Conservation (phyloP, 2,888 invertebrate genomes). For the Ophraella communa region DNA sequence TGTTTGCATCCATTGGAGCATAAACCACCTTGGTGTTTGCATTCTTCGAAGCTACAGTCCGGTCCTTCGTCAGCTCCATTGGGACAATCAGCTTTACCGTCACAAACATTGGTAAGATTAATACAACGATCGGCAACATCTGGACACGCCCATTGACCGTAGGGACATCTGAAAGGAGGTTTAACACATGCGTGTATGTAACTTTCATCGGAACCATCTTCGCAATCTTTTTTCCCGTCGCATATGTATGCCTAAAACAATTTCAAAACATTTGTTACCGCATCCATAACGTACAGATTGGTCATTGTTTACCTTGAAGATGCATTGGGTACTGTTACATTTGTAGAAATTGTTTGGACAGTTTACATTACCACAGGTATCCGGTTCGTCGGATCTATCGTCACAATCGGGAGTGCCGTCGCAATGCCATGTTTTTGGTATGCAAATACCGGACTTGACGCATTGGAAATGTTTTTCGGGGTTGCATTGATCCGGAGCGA, state of each 20-base stretch:
- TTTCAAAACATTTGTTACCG: neutral
- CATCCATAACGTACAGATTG: neutral
- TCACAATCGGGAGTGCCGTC: constrained; percentile 92
- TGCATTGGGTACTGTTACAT: constrained; percentile 84
- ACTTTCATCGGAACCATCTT: constrained; percentile 89
- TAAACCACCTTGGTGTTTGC: constrained; percentile 74
- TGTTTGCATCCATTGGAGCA: constrained; percentile 87
- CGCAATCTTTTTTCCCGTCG: constrained; percentile 93
- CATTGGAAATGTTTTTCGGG: constrained; percentile 91
- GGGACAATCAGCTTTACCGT: constrained; percentile 87
- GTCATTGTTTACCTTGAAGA: constrained; percentile 69
- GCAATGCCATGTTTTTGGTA: constrained; percentile 92
- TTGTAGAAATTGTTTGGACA: constrained; percentile 83
- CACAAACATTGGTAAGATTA: constrained; percentile 87
- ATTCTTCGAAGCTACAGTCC: constrained; percentile 84
- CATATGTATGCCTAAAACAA: constrained; percentile 78
- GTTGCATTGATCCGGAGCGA: constrained; percentile 88
- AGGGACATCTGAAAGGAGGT: constrained; percentile 78
- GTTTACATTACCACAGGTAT: constrained; percentile 77
- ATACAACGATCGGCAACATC: constrained; percentile 82
- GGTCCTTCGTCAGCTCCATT: constrained; percentile 93
- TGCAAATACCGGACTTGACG: constrained; percentile 84
- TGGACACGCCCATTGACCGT: constrained; percentile 87
- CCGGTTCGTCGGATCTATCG: constrained; percentile 89
- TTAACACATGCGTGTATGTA: constrained; percentile 79